Evolutionary conservation across 2,888 invertebrate species (phyloP).

Genomic region (Dimorphilus gyrociliatus): DNA sequence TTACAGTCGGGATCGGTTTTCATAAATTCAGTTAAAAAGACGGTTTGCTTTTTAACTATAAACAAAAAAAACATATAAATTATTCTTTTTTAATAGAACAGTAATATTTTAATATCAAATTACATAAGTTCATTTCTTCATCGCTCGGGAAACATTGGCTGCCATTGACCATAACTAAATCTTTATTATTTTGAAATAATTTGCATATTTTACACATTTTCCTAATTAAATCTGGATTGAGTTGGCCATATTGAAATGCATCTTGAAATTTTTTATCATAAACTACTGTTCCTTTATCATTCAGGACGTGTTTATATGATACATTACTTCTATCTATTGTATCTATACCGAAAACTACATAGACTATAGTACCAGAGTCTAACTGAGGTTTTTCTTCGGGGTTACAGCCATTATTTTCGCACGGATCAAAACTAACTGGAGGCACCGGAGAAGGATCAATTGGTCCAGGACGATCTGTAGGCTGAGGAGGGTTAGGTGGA

Average conservation of each 20-base stretch:
- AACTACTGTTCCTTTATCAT: constrained; percentile 16
- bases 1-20: constrained; percentile 2
- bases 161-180: constrained; percentile 20
- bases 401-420: constrained; percentile 14
- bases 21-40: too few species aligned
- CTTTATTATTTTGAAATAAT: constrained; percentile 15
- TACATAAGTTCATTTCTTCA: too few species aligned
- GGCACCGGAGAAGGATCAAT: background rate
- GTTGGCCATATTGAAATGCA: constrained; percentile 2
- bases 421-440: constrained; percentile 7
- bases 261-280: constrained; percentile 17
- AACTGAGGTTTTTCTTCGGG: constrained; percentile 19
- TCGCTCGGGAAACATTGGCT: constrained; percentile 19
- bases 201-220: constrained; percentile 23
- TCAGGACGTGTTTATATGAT: constrained; percentile 20
- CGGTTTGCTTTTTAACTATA: too few species aligned
- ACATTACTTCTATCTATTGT: constrained; percentile 14
- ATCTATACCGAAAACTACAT: constrained; percentile 27
- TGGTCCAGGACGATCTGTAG: background rate
- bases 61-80: background rate
- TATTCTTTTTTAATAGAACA: background rate
- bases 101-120: constrained; percentile 1
- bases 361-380: constrained; percentile 23
- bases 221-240: constrained; percentile 8
- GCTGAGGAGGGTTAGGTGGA: background rate